phyloP scores from a whole-genome alignment of 2,888 invertebrate genomes.

The Bembecia ichneumoniformis region DNA sequence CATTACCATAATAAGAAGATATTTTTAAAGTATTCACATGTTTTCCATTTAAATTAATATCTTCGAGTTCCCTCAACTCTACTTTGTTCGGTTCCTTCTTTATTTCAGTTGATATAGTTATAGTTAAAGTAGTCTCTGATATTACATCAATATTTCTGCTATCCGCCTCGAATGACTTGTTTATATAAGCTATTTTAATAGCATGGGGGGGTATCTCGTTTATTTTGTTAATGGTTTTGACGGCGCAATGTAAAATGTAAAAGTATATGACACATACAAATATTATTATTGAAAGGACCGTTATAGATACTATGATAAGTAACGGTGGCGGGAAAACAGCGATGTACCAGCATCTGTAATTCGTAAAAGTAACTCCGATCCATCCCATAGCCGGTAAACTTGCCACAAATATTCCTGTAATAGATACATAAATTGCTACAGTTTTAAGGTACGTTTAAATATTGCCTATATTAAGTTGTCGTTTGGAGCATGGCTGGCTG shows the following conservation, averaged over 20 bases:
- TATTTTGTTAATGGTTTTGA: constrained; percentile 64
- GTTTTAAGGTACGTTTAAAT: too few species aligned
- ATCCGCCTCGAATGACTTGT: constrained; percentile 34
- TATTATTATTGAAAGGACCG: constrained; percentile 57
- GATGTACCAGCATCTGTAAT: constrained; percentile 72
- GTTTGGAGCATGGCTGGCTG: too few species aligned
- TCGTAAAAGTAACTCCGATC: constrained; percentile 60
- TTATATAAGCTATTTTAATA: constrained; percentile 19
- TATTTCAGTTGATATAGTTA: constrained; percentile 24
- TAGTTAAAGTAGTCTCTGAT: constrained; percentile 22
- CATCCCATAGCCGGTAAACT: constrained; percentile 42
- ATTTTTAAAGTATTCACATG: constrained; percentile 16
- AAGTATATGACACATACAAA: constrained; percentile 59
- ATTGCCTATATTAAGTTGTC: too few species aligned
- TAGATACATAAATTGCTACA: not conserved
- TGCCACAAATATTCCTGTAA: constrained; percentile 38
- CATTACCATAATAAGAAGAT: constrained; percentile 17
- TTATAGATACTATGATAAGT: constrained; percentile 55
- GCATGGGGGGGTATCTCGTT: constrained; percentile 35
- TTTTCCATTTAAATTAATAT: constrained; percentile 14
- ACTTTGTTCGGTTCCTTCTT: constrained; percentile 11
- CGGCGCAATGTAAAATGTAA: constrained; percentile 67
- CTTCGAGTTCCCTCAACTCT: constrained; percentile 17
- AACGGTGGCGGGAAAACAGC: constrained; percentile 65
- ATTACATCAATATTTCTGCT: constrained; percentile 18